Evolutionary conservation across 2,113 vertebrate species (phyloP), one percentile per base, ranked within the genome.

Genomic region (Otis tarda): DNA sequence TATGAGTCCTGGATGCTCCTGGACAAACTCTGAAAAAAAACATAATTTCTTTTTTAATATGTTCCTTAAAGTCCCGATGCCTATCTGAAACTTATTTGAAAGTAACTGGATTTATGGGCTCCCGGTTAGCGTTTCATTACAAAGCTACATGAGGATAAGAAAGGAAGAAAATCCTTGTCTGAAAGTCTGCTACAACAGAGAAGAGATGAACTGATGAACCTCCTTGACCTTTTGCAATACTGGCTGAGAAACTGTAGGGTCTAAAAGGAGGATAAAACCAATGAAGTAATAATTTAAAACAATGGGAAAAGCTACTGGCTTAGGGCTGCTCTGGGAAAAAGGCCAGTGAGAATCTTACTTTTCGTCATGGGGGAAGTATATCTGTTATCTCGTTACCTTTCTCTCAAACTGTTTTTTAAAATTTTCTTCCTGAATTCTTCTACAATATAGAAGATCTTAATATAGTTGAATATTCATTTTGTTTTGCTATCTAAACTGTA

Each of bases 101-200:
- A 90, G 76, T 89, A 87, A 75, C 83, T 84, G 61, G 49, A 90
- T 81, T 95, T 96, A 49, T 89, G 35, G 9, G 43, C 83, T 93
- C 52, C 83, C 83, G 88, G 70, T 79, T 83, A 87, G 10, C 0
- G 0, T 71, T 95, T 88, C 63, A 83, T 94, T 91, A 69, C 1
- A 33, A 95, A 93, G 80, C 47, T 78, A 64, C 45, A 16, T 16
- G 27, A 78, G 19, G 35, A 78, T 67, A 68, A 90, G 43, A 92
- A 57, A 67, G 25, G 12, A 14, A 78, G 71, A 85, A 90, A 90
- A 63, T 35, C 25, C 53, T 4, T 79, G 18, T 67, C 68, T 88
- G 60, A 78, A 92, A 75, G 56, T 86, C 64, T 74, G 55, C 15
- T 59, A 61, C 63, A 88, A 64, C 37, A 47, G 56, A 74, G 69